Conservation (phyloP, 1,140 invertebrate genomes). For the Listronotus oregonensis region DNA sequence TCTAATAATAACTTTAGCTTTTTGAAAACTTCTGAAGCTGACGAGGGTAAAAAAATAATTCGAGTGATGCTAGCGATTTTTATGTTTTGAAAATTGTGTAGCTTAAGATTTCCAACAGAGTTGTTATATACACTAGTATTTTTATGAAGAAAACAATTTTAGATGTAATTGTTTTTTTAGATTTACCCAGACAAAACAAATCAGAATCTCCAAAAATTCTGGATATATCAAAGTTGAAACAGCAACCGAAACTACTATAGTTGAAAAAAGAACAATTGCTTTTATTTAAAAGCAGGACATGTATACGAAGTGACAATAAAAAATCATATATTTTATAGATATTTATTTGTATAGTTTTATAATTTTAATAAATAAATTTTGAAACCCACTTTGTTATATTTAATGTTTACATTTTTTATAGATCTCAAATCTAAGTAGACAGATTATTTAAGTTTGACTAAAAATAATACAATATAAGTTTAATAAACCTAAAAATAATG, state of each 20-base stretch:
- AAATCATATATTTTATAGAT: not conserved
- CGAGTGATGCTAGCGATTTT: too few species aligned
- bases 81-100: too few species aligned
- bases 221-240: conserved; percentile 67
- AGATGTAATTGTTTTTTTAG: not conserved
- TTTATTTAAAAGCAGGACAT: not conserved
- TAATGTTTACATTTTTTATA: not conserved
- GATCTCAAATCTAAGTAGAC: not conserved
- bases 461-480: too few species aligned
- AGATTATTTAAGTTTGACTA: too few species aligned
- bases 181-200: conserved; percentile 31
- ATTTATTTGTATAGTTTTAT: conserved; percentile 14
- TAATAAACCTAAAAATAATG: too few species aligned
- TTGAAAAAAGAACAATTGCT: not conserved
- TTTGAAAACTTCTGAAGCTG: too few species aligned
- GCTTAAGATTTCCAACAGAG: too few species aligned
- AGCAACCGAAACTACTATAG: conserved; percentile 67
- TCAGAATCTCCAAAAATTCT: conserved; percentile 58
- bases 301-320: not conserved
- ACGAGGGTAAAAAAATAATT: too few species aligned
- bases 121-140: too few species aligned
- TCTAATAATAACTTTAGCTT: too few species aligned
- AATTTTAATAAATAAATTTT: conserved; percentile 8
- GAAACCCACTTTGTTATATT: not conserved
- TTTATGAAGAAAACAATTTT: too few species aligned